These are phyloP conservation scores for Zophobas atratus DNA, from an alignment of 1,140 invertebrate species.

Conservation along the genomic window DNA sequence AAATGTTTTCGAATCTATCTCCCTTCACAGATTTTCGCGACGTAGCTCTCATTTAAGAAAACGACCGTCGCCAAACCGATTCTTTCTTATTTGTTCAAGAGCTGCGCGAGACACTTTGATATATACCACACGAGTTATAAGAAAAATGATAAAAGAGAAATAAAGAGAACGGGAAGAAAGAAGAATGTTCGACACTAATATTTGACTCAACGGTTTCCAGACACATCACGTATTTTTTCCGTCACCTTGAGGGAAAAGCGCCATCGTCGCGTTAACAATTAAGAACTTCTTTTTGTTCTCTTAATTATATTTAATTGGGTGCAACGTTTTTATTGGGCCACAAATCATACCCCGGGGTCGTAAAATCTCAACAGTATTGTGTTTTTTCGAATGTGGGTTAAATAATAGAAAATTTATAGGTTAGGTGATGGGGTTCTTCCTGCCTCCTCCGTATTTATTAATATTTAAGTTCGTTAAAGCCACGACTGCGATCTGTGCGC, in stretches of 20 bases:
- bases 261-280: not conserved
- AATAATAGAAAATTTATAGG: not conserved
- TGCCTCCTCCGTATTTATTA: slow-evolving; percentile 4
- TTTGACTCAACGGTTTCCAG: too few species aligned
- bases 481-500: not conserved
- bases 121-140: slow-evolving; percentile 53
- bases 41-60: slow-evolving; percentile 29
- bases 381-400: slow-evolving; percentile 1
- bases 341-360: slow-evolving; percentile 1
- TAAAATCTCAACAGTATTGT: slow-evolving; percentile 9
- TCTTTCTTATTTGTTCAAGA: slow-evolving; percentile 55
- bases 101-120: slow-evolving; percentile 55
- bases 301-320: slow-evolving; percentile 22
- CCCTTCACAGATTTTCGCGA: not conserved
- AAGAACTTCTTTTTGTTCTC: not conserved
- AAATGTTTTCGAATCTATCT: too few species aligned
- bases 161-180: slow-evolving; percentile 47
- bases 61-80: slow-evolving; percentile 46
- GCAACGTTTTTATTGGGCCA: slow-evolving; percentile 19
- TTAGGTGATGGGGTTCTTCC: not conserved
- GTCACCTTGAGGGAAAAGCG: not conserved
- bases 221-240: not conserved
- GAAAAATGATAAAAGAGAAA: slow-evolving; percentile 48
- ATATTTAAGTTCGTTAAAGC: slow-evolving; percentile 12
- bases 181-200: slow-evolving; percentile 49